Evolutionary conservation across 2,888 invertebrate species (phyloP), one percentile per base, ranked within the genome.

Genomic region (Athalia rosae): DNA sequence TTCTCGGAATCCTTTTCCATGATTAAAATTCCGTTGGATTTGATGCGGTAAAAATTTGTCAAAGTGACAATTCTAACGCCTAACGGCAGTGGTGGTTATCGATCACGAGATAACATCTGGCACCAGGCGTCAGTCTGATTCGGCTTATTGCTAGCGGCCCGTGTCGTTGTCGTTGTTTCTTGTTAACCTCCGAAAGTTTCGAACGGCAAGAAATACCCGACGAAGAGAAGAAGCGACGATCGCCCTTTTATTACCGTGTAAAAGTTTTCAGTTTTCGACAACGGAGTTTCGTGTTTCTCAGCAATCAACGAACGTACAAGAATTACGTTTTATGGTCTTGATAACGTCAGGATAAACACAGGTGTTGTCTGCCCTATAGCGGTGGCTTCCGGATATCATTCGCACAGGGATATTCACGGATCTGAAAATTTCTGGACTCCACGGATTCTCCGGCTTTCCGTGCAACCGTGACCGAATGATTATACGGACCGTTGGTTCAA

Each of bases 321-420:
- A 74, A 74, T 74, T 74, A 62, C 59, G 48, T 74, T 74, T 74
- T 74, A 74, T 43, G 74, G 62, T 43, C 62, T 74, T 50, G 74
- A 74, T 74, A 74, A 74, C 74, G 74, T 74, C 41, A 48, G 74
- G 59, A 74, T 74, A 74, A 74, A 74, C 43, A 74, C 74, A 74
- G 74, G 74, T 74, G 74, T 74, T 41, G 15, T 11, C 28, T n/a
- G 13, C 69, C 69, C 8, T 69, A n/a, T 50, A 61, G 61, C 48
- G 62, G 47, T 74, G 74, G 74, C 61, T 74, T 56, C 45, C 41
- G 28, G 28, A 59, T 74, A 74, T 74, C 62, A 48, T 74, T 74
- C 62, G 74, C 74, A 2, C 28, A 28, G 28, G 28, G 28, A n/a
- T 28, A 28, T 28, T 28, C 28, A 28, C 28, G 28, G 28, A 28